phyloP scores from a whole-genome alignment of 2,888 invertebrate genomes.

The Heliconius charithonia region DNA sequence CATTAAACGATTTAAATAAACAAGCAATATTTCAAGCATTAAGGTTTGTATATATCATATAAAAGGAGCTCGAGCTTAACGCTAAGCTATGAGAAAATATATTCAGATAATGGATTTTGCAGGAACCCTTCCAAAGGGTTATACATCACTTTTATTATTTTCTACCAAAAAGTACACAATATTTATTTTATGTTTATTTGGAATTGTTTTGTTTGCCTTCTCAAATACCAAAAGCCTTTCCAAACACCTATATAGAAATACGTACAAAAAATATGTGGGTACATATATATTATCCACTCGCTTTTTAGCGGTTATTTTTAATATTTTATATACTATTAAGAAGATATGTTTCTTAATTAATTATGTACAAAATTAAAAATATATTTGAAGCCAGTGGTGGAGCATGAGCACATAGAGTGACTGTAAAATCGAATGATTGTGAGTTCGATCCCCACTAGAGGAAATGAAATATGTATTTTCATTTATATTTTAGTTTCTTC shows the following conservation, averaged over 20 bases:
- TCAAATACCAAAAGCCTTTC: neutral
- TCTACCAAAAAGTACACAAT: conserved; percentile 7
- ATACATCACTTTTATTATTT: conserved; percentile 26
- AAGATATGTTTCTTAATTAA: no score
- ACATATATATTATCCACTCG: no score
- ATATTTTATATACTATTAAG: no score
- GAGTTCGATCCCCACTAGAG: no score
- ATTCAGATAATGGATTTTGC: conserved; percentile 20
- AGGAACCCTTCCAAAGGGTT: conserved; percentile 5
- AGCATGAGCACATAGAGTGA: no score
- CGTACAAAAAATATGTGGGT: no score
- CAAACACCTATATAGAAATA: neutral
- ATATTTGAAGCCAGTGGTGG: no score
- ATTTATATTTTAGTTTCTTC: no score
- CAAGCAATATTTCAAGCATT: conserved; percentile 15
- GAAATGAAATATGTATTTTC: no score
- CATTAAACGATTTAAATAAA: neutral
- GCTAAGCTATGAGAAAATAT: conserved; percentile 23
- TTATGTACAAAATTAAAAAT: no score
- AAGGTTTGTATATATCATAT: conserved; percentile 7
- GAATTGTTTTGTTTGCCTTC: conserved; percentile 13
- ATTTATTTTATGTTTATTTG: conserved; percentile 5
- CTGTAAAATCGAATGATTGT: no score
- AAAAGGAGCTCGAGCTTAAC: conserved; percentile 21
- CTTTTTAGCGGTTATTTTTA: no score